Evolutionary conservation across 2,888 invertebrate genomes (phyloP).

Genomic region (Machimus rusticus): DNA sequence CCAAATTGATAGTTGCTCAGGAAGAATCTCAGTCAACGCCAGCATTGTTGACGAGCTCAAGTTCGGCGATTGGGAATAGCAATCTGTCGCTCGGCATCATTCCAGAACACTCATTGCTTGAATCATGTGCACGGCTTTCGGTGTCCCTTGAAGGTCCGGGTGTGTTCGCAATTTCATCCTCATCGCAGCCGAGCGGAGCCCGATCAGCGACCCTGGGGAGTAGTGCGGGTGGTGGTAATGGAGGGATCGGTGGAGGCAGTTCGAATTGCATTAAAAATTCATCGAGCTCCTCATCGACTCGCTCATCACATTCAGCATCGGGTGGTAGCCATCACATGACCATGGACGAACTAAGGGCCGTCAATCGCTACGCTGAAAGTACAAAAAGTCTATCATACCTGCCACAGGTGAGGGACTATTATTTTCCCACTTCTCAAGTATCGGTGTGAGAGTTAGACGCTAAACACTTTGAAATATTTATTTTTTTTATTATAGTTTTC

Average conservation of each 20-base stretch:
- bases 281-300: slow-evolving; percentile 73
- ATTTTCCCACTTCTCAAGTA: slow-evolving; percentile 61
- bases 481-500: slow-evolving; percentile 44
- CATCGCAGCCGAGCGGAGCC: slow-evolving; percentile 63
- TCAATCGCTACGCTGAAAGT: slow-evolving; percentile 90
- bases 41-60: slow-evolving; percentile 77
- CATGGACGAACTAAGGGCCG: slow-evolving; percentile 82
- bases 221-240: slow-evolving; percentile 50
- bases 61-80: slow-evolving; percentile 67
- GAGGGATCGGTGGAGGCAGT: slow-evolving; percentile 53
- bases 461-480: not conserved
- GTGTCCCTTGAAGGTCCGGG: slow-evolving; percentile 87
- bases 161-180: slow-evolving; percentile 72
- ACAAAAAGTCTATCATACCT: slow-evolving; percentile 90
- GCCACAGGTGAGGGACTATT: slow-evolving; percentile 78
- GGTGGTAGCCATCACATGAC: slow-evolving; percentile 71
- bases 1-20: slow-evolving; percentile 73
- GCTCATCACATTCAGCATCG: slow-evolving; percentile 71
- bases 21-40: slow-evolving; percentile 92
- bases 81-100: slow-evolving; percentile 79
- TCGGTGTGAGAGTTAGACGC: slow-evolving; percentile 54
- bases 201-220: slow-evolving; percentile 47
- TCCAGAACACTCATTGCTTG: slow-evolving; percentile 84
- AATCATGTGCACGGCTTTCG: slow-evolving; percentile 85
- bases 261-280: slow-evolving; percentile 58